phyloP scores from a whole-genome alignment of 2,888 invertebrate genomes.

The Lasioglossum leucozonium region DNA sequence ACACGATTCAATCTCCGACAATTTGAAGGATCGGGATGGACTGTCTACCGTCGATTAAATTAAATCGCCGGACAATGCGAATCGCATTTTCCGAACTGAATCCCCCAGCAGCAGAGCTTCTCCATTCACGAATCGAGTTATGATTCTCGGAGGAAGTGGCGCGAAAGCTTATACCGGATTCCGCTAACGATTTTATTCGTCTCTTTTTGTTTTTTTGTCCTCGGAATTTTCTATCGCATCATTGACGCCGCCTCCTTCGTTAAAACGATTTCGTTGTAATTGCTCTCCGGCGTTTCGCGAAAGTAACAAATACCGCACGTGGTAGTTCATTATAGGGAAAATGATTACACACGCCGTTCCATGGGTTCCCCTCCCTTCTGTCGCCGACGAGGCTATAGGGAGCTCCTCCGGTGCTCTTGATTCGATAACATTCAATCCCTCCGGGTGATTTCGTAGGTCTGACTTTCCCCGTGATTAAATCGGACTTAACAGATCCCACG shows the following conservation, averaged over 20 bases:
- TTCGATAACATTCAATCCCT: conserved; percentile 24
- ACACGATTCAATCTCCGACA: conserved; percentile 64
- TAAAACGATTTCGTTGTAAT: neutral
- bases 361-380: neutral
- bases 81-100: conserved; percentile 15
- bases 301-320: neutral
- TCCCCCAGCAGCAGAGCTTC: conserved; percentile 6
- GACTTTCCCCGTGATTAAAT: conserved; percentile 18
- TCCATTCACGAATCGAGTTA: conserved; percentile 17
- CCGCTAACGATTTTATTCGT: conserved; percentile 26
- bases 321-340: neutral
- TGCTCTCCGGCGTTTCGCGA: neutral
- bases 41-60: conserved; percentile 59
- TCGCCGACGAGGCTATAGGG: neutral
- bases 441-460: conserved; percentile 1
- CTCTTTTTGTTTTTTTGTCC: neutral
- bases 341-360: conserved; percentile 9
- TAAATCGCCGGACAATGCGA: conserved; percentile 61
- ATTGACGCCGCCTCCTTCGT: neutral
- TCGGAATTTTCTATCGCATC: neutral
- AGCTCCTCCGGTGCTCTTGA: conserved; percentile 1
- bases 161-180: conserved; percentile 28
- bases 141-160: conserved; percentile 16
- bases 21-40: conserved; percentile 38
- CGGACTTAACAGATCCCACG: neutral